Base-by-base conservation (phyloP, 1,140 invertebrate species). In the Drosophila leontia region DNA sequence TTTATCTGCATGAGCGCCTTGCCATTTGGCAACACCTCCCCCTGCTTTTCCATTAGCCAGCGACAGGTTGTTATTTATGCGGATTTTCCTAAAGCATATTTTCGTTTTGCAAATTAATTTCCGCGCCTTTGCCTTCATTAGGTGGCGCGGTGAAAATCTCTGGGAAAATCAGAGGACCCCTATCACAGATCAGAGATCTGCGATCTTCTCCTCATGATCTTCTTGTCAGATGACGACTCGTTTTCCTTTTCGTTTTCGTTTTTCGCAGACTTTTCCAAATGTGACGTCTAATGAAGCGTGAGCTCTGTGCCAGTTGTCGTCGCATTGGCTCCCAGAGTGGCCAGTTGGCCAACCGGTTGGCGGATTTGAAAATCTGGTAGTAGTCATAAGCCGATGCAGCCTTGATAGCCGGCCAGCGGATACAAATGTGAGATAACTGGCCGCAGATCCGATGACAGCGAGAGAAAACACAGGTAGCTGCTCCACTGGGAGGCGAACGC, bases 1-100 rank as follows among this genome's bases (percentile, higher is more conserved):
- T 87, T 87, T 88, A 84, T 87, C 84, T 88, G 80, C 83, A 61
- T 88, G 84, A 88, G 72, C 74, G 72, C 26, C 59, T 74, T 60
- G 56, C 64, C 39, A 78, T 75, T 78, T 78, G 56, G 64, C 69
- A 47, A 60, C 62, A 64, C 51, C 62, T 29, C 44, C 51, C 51
- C 23, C 19, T 39, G 62, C 53, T 76, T 83, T 87, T 53, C 61
- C 83, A 76, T 80, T 63, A 68, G 17, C 53, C 51, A 53, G 57
- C 75, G 53, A 56, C 53, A 56, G 53, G 53, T 56, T 56, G 53
- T 69, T 67, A 67, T 63, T 58, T 68, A 53, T 75, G 51, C 44
- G 45, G 26, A 57, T 78, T 74, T 78, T 71, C 17, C 57, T 39
- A 44, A 58, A 34, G 75, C 39, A 61, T 78, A 65, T 51, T 76